phyloP scores from a whole-genome alignment of 2,888 invertebrate genomes.

The Pyrochroa serraticornis region DNA sequence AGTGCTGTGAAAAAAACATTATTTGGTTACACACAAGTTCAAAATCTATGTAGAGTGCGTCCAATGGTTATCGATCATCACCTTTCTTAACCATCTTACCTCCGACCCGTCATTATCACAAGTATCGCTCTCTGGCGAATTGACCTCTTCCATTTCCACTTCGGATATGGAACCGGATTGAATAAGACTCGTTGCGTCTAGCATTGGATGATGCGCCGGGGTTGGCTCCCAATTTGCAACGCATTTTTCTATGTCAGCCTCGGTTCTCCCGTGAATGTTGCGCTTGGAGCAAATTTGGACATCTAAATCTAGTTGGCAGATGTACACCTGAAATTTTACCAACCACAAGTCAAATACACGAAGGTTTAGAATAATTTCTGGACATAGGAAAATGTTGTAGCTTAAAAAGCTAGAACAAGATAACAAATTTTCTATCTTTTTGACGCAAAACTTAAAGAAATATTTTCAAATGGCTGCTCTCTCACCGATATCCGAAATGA shows the following conservation, averaged over 20 bases:
- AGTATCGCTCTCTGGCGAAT: slow-evolving; percentile 40
- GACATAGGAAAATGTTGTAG: too few relatives aligned
- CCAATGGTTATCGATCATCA: slow-evolving; percentile 1
- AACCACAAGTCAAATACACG: too few relatives aligned
- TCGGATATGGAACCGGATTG: slow-evolving; percentile 84
- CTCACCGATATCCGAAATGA: too few relatives aligned
- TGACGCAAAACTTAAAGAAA: too few relatives aligned
- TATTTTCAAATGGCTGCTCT: too few relatives aligned
- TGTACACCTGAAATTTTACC: slow-evolving; percentile 73
- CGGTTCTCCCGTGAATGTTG: slow-evolving; percentile 82
- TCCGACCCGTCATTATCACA: slow-evolving; percentile 58
- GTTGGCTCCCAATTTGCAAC: slow-evolving; percentile 76
- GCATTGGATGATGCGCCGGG: slow-evolving; percentile 78
- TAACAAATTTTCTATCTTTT: too few relatives aligned
- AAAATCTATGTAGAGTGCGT: not conserved
- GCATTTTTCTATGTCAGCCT: slow-evolving; percentile 78
- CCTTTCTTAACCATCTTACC: slow-evolving; percentile 42
- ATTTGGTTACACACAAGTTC: slow-evolving; percentile 15
- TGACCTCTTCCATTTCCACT: slow-evolving; percentile 77
- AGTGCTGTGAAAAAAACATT: slow-evolving; percentile 41
- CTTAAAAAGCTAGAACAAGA: too few relatives aligned
- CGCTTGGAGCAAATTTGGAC: slow-evolving; percentile 77
- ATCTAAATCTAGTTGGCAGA: slow-evolving; percentile 87
- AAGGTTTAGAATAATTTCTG: too few relatives aligned
- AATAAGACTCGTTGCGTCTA: slow-evolving; percentile 83